Base-by-base conservation (phyloP, 2,113 vertebrate genomes). In the Myotis brandtii region DNA sequence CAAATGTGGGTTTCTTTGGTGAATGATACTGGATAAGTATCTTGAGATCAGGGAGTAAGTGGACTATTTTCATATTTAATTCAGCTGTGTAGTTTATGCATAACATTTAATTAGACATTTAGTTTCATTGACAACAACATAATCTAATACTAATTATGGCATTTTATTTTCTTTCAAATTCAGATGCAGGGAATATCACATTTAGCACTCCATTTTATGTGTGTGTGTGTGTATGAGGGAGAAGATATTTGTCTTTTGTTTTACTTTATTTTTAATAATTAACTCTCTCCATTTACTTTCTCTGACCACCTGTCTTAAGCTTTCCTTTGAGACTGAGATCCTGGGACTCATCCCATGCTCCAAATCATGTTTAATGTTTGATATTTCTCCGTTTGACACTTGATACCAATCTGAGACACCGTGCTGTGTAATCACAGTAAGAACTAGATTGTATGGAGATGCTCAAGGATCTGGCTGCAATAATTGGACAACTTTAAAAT, bases 401-500 rank as follows among this genome's bases (percentile, higher is more conserved):
- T 64, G 64, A 23, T n/a, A 27, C n/a, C 10, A 23, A 6, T 20
- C 40, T 66, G 67, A 89, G 66, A 72, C 62, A 25, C 9, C n/a
- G 25, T 23, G 16, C 54, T 94, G 34, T 27, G 16, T 40, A 27
- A 64, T 93, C 93, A 73, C 89, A 91, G 62, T 67, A 69, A 48
- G 85, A 72, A 87, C 17, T 52, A 76, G 79, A 91, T 91, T 94
- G 50, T 37, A 77, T 52, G 32, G 59, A 89, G 43, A 89, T 69
- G 86, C 83, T 93, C 48, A 34, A 97, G 62, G 43, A 69, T 86
- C 77, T 94, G n/a, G 50, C 59, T 82, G 82, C 0, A 30, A 79
- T 91, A 93, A 91, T 52, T 89, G 66, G 73, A 80, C 89, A 89
- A 64, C 46, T 93, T 93, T 94, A 52, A 27, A 52, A 67, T 95